Evolutionary conservation across 2,797 vertebrate species (phyloP).

Genomic region (Rhabdomys pumilio): DNA sequence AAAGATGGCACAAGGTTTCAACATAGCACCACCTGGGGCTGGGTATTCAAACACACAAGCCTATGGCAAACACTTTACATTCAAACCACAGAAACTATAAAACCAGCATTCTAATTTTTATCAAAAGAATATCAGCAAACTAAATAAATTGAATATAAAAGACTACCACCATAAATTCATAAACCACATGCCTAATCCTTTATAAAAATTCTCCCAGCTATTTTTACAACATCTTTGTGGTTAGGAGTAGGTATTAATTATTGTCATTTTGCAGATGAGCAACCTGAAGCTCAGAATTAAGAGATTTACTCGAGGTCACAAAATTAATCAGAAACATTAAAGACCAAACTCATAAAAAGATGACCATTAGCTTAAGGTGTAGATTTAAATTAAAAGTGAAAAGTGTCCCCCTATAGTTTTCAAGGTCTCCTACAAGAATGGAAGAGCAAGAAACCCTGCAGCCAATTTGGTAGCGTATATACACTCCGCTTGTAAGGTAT

Average conservation of each 20-base stretch:
- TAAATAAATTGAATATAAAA: conserved; percentile 75
- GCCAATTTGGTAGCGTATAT: background rate
- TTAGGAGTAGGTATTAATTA: conserved; percentile 73
- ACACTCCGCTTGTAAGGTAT: conserved; percentile 26
- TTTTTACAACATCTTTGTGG: conserved; percentile 81
- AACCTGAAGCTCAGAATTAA: conserved; percentile 76
- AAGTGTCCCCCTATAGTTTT: conserved; percentile 53
- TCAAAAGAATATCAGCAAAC: conserved; percentile 63
- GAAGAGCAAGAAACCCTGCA: background rate
- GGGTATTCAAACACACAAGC: background rate
- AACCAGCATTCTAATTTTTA: conserved; percentile 19
- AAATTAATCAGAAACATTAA: conserved; percentile 73
- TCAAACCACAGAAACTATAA: background rate
- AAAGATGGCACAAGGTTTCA: background rate
- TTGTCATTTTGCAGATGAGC: conserved; percentile 79
- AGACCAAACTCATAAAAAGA: conserved; percentile 72
- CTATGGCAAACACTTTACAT: background rate
- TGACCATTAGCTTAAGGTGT: conserved; percentile 40
- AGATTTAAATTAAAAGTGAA: conserved; percentile 57
- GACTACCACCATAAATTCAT: conserved; percentile 66
- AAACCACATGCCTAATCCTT: conserved; percentile 68
- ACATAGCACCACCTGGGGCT: background rate
- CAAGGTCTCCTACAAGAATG: conserved; percentile 24
- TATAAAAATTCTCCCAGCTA: conserved; percentile 70
- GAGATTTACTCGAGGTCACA: conserved; percentile 78